Evolutionary conservation across 2,797 vertebrate genomes (phyloP), one percentile per base, ranked within the genome.

Genomic region (Lithobates pipiens): DNA sequence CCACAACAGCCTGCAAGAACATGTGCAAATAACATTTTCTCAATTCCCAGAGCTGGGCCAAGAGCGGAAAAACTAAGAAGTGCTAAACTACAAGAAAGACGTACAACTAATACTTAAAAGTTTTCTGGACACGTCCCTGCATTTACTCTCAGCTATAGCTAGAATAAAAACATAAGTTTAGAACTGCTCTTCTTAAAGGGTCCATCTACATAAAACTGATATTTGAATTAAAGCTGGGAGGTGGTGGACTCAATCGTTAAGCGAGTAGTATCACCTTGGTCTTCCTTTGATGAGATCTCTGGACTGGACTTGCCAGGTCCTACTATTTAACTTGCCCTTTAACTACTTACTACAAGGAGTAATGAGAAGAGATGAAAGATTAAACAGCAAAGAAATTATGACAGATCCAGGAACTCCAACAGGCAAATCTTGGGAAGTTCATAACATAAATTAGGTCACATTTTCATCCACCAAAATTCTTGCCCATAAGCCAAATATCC

Each of bases 1-100:
- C 27, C 29, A 88, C 67, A 29, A 44, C 81, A 81, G 44, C 88
- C 76, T 89, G 90, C 29, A 87, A 88, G 82, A 89, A 90, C 88
- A 91, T 77, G 86, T 90, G 83, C 77, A 91, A 91, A 87, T 83
- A 91, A 88, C 82, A 88, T 88, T 92, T 91, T 90, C 85, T 89
- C 77, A 89, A 90, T 89, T 83, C 84, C 85, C 70, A 88, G 65
- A 88, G 73, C 79, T 86, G 82, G 87, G 90, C 88, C 36, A 88
- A 79, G 77, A 89, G 80, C 50, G 85, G 83, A 89, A 89, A 90
- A 32, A 80, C 82, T 70, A 70, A 75, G 44, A 86, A 85, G 86
- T 77, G 85, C 82, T 86, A 88, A 86, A 68, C 84, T 86, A 80
- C 50, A 27, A 54, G 29, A 76, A 85, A 80, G 80, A 86, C 68